phyloP scores from a whole-genome alignment of 2,888 invertebrate genomes.

The Andricus curvator region DNA sequence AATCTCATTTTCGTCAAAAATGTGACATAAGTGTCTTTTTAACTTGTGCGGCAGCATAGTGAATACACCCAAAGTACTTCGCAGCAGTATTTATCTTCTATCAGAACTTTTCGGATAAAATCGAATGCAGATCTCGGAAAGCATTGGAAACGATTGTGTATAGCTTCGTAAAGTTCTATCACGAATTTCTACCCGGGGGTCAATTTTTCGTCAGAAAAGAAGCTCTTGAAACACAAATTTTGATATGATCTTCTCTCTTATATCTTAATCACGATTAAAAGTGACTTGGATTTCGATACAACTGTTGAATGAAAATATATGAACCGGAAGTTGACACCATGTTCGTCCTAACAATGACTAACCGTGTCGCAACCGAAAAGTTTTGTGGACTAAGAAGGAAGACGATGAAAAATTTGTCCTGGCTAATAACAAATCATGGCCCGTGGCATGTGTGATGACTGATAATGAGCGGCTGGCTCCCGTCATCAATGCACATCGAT shows the following conservation, averaged over 20 bases:
- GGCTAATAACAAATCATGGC: neutral
- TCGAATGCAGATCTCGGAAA: neutral
- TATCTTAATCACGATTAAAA: neutral
- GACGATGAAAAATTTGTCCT: neutral
- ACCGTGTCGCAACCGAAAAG: conserved; percentile 3
- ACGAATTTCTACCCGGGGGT: no score
- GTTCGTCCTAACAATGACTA: conserved; percentile 10
- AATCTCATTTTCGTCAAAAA: no score
- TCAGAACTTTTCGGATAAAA: no score
- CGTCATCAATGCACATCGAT: neutral
- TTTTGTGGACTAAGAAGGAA: conserved; percentile 7
- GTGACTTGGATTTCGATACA: neutral
- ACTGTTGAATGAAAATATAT: neutral
- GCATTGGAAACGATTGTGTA: neutral
- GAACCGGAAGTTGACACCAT: neutral
- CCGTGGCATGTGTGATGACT: neutral
- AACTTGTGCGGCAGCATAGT: no score
- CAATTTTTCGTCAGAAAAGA: no score
- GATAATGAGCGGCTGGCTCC: neutral
- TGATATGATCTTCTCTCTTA: no score
- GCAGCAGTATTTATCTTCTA: no score
- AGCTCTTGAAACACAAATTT: no score
- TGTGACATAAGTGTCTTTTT: no score
- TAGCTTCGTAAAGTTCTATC: no score
- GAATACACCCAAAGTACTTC: no score